Percentiles rank a stretch among this genome's conserved stretches.
phyloP scores from a whole-genome alignment of 2,113 vertebrate species.

The Manacus vitellinus region DNA sequence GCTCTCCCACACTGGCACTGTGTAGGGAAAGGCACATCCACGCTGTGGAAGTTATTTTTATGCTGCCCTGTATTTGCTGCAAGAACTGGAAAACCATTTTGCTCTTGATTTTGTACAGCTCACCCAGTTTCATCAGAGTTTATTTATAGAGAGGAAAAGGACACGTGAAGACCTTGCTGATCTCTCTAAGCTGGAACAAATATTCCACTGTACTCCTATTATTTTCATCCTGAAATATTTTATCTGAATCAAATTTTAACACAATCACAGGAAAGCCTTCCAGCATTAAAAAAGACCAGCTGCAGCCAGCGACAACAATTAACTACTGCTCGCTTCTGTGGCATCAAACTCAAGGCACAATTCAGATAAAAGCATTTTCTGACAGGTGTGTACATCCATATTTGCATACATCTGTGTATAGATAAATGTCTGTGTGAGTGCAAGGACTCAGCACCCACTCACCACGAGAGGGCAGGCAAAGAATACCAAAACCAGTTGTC shows the following conservation, averaged over 20 bases:
- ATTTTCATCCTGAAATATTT: background rate
- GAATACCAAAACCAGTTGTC: background rate
- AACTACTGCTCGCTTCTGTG: background rate
- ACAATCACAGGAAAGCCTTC: background rate
- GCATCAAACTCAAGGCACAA: background rate
- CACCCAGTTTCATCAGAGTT: background rate
- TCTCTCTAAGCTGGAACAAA: background rate
- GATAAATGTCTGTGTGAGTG: background rate
- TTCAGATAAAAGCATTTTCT: background rate
- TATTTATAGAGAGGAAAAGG: background rate
- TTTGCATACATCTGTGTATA: no score
- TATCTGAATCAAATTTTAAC: background rate
- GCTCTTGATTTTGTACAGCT: background rate
- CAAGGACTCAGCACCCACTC: background rate
- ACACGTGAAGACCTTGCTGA: background rate
- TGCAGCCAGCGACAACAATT: background rate
- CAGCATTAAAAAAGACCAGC: background rate
- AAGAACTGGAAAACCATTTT: background rate
- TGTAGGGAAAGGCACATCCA: background rate
- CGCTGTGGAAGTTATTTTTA: background rate
- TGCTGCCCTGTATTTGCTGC: background rate
- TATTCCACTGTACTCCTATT: background rate
- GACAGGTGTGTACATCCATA: background rate
- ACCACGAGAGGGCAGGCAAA: conserved; percentile 62
- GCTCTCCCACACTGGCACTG: background rate